Conservation (phyloP, 2,888 invertebrate species). For the Chalcosyrphus nemorum region DNA sequence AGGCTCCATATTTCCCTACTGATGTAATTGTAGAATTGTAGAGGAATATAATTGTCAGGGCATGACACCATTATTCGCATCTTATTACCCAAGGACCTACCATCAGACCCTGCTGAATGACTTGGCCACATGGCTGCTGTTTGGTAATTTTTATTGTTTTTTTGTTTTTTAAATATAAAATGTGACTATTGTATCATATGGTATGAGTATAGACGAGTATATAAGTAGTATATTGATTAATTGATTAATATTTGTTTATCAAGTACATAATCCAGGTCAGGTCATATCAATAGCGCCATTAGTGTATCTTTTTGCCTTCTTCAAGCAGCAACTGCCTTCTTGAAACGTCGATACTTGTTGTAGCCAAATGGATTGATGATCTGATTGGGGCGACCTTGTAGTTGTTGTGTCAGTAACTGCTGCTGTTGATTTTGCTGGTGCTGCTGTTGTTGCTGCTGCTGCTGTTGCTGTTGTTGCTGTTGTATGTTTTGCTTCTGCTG, state of each 20-base stretch:
- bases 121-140: neutral
- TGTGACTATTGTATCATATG: conserved; percentile 38
- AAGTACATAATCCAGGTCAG: conserved; percentile 15
- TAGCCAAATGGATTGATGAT: conserved; percentile 79
- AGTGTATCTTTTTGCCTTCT: neutral
- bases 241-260: neutral
- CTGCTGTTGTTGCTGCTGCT: conserved; percentile 76
- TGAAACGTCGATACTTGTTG: conserved; percentile 80
- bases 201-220: conserved; percentile 24
- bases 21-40: too few species aligned
- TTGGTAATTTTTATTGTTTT: conserved; percentile 9
- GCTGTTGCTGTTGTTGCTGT: conserved; percentile 76
- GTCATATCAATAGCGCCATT: neutral
- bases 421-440: conserved; percentile 76
- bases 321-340: conserved; percentile 76
- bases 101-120: too few species aligned
- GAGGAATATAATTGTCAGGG: too few species aligned
- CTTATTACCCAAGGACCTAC: too few species aligned
- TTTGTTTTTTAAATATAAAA: conserved; percentile 13
- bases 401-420: conserved; percentile 78
- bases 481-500: conserved; percentile 72
- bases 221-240: neutral
- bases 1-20: too few species aligned
- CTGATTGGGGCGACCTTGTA: conserved; percentile 80
- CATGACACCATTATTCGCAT: too few species aligned